Conservation (phyloP, 2,113 vertebrate genomes). For the Protomyctophum bolini region DNA sequence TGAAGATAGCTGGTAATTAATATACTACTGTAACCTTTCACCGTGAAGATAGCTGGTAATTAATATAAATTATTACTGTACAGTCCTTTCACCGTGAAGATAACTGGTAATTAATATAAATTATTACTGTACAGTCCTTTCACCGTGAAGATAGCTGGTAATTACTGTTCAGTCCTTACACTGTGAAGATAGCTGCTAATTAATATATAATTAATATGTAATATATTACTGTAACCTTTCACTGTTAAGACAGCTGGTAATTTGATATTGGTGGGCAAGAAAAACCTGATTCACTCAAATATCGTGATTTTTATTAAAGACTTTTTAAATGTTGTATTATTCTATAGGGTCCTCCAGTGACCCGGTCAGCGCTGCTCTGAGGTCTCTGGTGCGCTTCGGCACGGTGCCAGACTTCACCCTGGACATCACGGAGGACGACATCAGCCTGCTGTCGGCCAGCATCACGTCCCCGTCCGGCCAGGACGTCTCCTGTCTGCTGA, state of each 20-base stretch:
- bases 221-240: no score
- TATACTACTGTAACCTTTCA: slow-evolving; percentile 70
- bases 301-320: no score
- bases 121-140: no score
- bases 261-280: no score
- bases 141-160: slow-evolving; percentile 76
- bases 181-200: slow-evolving; percentile 70
- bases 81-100: slow-evolving; percentile 72
- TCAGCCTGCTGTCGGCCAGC: slow-evolving; percentile 84
- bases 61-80: neutral
- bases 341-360: no score
- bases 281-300: no score
- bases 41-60: slow-evolving; percentile 85
- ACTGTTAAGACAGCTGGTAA: no score
- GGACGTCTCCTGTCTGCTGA: slow-evolving; percentile 85
- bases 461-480: slow-evolving; percentile 84
- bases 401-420: slow-evolving; percentile 85
- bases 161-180: neutral
- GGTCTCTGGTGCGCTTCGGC: slow-evolving; percentile 75
- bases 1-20: no score
- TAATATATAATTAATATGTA: no score
- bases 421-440: slow-evolving; percentile 86
- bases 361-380: no score
- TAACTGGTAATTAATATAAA: slow-evolving; percentile 76
- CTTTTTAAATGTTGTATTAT: no score